Evolutionary conservation across 2,888 invertebrate genomes (phyloP), one percentile per base, ranked within the genome.

Genomic region (Microdon myrmicae): DNA sequence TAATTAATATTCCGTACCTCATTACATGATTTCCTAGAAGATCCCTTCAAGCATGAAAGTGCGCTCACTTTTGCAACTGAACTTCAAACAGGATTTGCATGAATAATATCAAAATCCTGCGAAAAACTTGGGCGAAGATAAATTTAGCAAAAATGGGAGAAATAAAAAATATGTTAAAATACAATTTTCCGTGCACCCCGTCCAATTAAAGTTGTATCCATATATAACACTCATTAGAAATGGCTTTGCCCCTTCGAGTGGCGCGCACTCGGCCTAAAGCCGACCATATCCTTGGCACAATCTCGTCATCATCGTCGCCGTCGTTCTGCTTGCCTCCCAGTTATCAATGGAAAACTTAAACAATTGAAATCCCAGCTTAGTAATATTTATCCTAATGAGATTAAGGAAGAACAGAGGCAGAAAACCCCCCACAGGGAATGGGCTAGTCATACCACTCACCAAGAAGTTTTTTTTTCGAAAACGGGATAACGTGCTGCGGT

Each of bases 351-450:
- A 53, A 64, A 64, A 64, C 64, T 64, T 64, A 64, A 64, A 64
- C 64, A 64, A 64, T 64, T 64, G 64, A 64, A 64, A 64, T 64
- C 64, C 64, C 64, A 53, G 64, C 64, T 64, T 64, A 64, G 64
- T 58, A 64, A 64, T 64, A 64, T 64, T 64, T 64, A 64, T 64
- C 64, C 64, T 64, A 64, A 64, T 64, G 64, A 64, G 64, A 64
- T 64, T 64, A 64, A 64, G 58, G 64, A 64, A 53, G 26, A 45
- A 29, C 43, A 25, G 22, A 14, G 28, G 34, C 14, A 10, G 23
- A 17, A 9, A 28, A 17, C 14, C 37, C 47, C 16, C 26, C 22
- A 32, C 23, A 13, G 28, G 43, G 29, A 26, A 26, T 43, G 14
- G 19, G 12, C 7, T 7, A 43, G 31, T 29, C 39, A 39, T 31